These are phyloP conservation scores for Leucophenga montana DNA, from an alignment of 2,888 invertebrate genomes.

Conservation along the genomic window DNA sequence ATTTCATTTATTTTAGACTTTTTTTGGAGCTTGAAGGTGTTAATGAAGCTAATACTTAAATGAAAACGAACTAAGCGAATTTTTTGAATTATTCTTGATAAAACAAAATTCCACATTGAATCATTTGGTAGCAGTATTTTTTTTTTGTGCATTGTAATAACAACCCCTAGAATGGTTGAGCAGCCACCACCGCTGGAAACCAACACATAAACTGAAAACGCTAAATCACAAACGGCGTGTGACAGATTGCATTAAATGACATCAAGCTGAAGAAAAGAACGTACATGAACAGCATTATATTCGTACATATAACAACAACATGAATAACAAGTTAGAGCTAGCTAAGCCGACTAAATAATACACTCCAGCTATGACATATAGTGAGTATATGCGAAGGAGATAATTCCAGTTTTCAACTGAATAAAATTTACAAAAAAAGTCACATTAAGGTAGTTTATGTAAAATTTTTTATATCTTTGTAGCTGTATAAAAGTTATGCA, in stretches of 20 bases:
- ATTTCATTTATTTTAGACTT: constrained; percentile 58
- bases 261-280: background rate
- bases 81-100: constrained; percentile 60
- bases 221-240: constrained; percentile 42
- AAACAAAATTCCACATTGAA: constrained; percentile 39
- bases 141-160: constrained; percentile 46
- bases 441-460: no score
- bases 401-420: no score
- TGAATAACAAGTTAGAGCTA: no score
- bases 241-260: constrained; percentile 53
- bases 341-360: no score
- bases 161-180: constrained; percentile 28
- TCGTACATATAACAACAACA: background rate
- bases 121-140: background rate
- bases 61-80: constrained; percentile 55
- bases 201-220: background rate
- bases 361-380: no score
- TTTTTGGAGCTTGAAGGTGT: constrained; percentile 48
- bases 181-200: constrained; percentile 13
- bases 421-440: no score
- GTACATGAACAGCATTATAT: background rate
- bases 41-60: constrained; percentile 62
- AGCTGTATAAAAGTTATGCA: no score
- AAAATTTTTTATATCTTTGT: no score
- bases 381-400: no score